Conservation (phyloP, 2,113 vertebrate species). For the Python bivittatus region DNA sequence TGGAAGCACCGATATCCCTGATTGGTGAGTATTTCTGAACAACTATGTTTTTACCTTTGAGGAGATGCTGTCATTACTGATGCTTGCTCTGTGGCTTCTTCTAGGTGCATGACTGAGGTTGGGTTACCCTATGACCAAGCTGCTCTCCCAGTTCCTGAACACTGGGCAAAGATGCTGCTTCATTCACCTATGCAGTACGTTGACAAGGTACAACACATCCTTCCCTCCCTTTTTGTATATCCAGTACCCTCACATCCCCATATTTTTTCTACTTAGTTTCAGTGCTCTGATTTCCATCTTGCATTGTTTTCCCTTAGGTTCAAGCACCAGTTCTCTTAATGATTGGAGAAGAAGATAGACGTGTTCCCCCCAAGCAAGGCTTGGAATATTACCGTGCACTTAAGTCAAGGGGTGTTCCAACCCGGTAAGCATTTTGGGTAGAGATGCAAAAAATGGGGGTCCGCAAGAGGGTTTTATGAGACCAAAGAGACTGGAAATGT, state of each 20-base stretch:
- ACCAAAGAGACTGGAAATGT: not conserved
- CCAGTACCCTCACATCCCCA: not conserved
- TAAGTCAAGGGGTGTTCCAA: conserved; percentile 80
- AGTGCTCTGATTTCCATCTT: not conserved
- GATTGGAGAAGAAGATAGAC: conserved; percentile 88
- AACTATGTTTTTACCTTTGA: fast-evolving
- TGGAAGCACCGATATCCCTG: conserved; percentile 89
- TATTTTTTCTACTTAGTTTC: fast-evolving
- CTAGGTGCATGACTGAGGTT: conserved; percentile 86
- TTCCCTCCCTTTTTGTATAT: not conserved
- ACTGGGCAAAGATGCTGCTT: conserved; percentile 84
- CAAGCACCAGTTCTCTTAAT: conserved; percentile 85
- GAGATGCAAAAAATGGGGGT: not conserved
- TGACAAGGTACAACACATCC: conserved; percentile 67
- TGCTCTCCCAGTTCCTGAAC: conserved; percentile 72
- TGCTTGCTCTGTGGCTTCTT: not conserved
- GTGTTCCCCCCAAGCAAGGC: conserved; percentile 88
- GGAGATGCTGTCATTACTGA: not conserved
- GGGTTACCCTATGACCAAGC: conserved; percentile 78
- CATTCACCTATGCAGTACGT: conserved; percentile 86
- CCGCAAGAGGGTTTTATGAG: not conserved
- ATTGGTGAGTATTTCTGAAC: conserved; percentile 79
- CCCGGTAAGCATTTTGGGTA: conserved; percentile 77
- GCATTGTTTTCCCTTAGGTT: conserved; percentile 74
- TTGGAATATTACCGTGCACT: conserved; percentile 92